Conservation (phyloP, 2,113 vertebrate genomes). For the Epinephelus fuscoguttatus region DNA sequence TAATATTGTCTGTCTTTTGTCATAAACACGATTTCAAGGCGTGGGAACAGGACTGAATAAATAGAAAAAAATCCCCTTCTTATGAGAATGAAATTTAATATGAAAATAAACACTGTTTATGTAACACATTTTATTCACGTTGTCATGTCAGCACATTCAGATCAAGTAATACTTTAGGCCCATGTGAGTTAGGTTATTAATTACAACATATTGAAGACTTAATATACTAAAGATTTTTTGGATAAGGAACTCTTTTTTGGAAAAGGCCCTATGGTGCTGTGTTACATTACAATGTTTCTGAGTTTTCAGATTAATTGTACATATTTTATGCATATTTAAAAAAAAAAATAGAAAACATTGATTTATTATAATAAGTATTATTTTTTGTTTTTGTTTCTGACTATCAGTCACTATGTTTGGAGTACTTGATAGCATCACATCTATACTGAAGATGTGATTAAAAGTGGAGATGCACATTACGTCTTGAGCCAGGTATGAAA, state of each 20-base stretch:
- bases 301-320: background rate
- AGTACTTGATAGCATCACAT: background rate
- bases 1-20: conserved; percentile 31
- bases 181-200: background rate
- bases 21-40: conserved; percentile 39
- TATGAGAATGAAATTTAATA: conserved; percentile 41
- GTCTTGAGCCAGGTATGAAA: too few species aligned
- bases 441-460: background rate
- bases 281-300: background rate
- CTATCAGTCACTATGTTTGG: background rate
- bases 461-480: background rate
- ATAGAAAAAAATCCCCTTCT: conserved; percentile 26
- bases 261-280: background rate
- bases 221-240: background rate
- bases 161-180: conserved; percentile 5
- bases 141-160: background rate
- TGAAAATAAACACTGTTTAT: conserved; percentile 11
- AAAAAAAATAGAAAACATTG: background rate
- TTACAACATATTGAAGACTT: background rate
- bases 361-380: background rate
- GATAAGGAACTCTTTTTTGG: background rate
- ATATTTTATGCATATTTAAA: background rate
- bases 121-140: background rate
- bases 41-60: background rate
- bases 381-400: background rate